Evolutionary conservation across 2,797 vertebrate genomes (phyloP).

Genomic region (Enoplosus armatus): DNA sequence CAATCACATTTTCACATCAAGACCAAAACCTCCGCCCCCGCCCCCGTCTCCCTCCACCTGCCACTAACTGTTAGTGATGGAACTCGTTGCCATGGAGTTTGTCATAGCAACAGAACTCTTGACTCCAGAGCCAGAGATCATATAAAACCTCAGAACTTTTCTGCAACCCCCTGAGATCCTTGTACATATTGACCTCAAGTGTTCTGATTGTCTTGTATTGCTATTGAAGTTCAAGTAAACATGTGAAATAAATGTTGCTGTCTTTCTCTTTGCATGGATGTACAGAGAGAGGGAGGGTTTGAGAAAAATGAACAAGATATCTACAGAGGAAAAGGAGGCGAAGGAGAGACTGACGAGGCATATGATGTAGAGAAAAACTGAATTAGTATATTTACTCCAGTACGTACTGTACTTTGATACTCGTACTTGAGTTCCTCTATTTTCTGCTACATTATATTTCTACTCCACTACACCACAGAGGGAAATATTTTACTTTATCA

Average conservation of each 20-base stretch:
- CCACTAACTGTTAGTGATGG: conserved; percentile 70
- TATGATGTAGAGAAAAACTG: neutral
- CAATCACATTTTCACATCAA: conserved; percentile 71
- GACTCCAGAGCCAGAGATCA: conserved; percentile 78
- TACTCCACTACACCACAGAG: neutral
- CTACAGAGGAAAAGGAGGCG: neutral
- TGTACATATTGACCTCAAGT: conserved; percentile 84
- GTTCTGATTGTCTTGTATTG: conserved; percentile 87
- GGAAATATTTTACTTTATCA: neutral
- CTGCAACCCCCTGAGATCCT: conserved; percentile 71
- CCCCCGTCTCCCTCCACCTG: conserved; percentile 20
- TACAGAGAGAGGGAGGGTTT: conserved; percentile 1
- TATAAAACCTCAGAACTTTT: conserved; percentile 81
- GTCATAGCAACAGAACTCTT: conserved; percentile 72
- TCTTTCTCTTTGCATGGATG: conserved; percentile 60
- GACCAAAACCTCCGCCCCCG: conserved; percentile 68
- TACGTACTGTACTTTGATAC: neutral
- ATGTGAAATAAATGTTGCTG: conserved; percentile 77
- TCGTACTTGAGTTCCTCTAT: neutral
- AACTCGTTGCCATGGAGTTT: conserved; percentile 69
- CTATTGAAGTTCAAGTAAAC: conserved; percentile 87
- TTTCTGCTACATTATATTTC: neutral
- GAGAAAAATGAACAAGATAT: neutral
- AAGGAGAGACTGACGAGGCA: neutral
- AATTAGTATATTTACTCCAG: neutral